Evolutionary conservation across 1,140 invertebrate species (phyloP), one percentile per base, ranked within the genome.

Genomic region (Linepithema humile): DNA sequence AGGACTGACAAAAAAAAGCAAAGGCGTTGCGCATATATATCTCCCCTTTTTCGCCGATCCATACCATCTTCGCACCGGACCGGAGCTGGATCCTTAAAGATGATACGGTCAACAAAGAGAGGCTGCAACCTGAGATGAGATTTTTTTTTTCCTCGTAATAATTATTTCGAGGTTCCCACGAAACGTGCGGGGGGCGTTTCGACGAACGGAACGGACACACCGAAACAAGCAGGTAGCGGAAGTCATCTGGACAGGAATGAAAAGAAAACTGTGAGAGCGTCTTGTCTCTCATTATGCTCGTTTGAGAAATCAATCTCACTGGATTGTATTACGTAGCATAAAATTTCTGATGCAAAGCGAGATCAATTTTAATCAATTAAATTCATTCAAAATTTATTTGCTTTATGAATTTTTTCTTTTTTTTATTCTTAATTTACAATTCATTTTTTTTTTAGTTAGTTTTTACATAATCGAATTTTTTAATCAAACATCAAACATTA

Each of bases 101-200:
- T 91, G 93, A 93, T 93, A 93, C 91, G 91, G 91, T 93, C 93
- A 92, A 93, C 93, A 93, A 93, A 93, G 88, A 87, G 86, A 89
- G 86, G 86, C 90, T 91, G 91, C 87, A 94, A 93, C 91, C 89
- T 82, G 91, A 93, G 93, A 93, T 90, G 89, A 90, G 89, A 89
- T 91, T 90, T 91, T 88, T 85, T 89, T 86, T n/a, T n/a, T 88
- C 87, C 86, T 90, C 87, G 87, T 93, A 94, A 94, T 94, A 94
- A 94, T 94, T 94, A 94, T 93, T 93, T 90, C 84, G 85, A 90
- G 91, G 93, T 94, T 94, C 94, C 93, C 94, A 94, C 94, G 94
- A 93, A 92, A 89, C 38, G 29, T 26, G 92, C 89, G 93, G 92
- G 93, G 92, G 93, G 93, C 93, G 93, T 94, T 92, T 91, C 92